phyloP scores from a whole-genome alignment of 1,140 invertebrate species.

The Pteromalus puparum region DNA sequence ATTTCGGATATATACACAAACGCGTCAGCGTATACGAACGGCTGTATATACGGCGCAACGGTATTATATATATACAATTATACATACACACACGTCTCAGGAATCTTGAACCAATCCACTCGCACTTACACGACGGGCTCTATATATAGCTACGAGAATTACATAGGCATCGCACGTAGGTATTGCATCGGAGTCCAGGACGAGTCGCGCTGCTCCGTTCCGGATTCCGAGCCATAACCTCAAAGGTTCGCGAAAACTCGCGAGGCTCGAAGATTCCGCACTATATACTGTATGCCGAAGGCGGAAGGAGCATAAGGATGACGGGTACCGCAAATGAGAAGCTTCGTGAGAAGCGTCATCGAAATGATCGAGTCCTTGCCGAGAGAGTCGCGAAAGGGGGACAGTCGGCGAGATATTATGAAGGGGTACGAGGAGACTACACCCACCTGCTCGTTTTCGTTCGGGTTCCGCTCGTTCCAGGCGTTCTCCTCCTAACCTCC shows the following conservation, averaged over 20 bases:
- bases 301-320: no score
- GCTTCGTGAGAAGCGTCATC: not conserved
- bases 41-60: not conserved
- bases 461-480: constrained; percentile 22
- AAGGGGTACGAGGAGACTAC: constrained; percentile 33
- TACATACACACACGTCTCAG: not conserved
- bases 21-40: not conserved
- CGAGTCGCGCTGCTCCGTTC: constrained; percentile 27
- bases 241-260: constrained; percentile 53
- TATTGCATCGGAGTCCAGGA: not conserved
- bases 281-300: not conserved
- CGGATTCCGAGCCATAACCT: constrained; percentile 62
- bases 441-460: constrained; percentile 59
- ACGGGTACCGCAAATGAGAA: not conserved
- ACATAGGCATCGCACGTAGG: not conserved
- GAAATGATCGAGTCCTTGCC: no score
- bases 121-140: not conserved
- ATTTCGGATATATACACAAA: no score
- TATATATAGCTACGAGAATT: not conserved
- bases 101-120: not conserved
- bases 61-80: not conserved
- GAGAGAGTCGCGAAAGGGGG: not conserved
- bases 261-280: no score
- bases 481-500: not conserved
- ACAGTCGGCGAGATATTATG: not conserved